A percentile compares a stretch with the other conserved stretches of the same genome.
These are phyloP conservation scores for Pammene aurita DNA, from an alignment of 2,888 invertebrate species.

Conservation along the genomic window DNA sequence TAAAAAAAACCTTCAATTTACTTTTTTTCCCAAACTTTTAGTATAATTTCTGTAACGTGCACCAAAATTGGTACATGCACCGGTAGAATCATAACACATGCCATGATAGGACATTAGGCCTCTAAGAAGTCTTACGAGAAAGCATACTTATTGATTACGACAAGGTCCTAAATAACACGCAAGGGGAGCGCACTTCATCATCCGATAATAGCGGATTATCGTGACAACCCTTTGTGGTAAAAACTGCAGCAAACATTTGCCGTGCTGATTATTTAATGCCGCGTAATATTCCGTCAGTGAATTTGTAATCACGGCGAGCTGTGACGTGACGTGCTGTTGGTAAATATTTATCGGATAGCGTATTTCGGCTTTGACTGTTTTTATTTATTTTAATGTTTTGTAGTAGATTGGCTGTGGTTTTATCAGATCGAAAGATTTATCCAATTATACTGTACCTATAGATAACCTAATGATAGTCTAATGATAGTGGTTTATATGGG, in stretches of 20 bases:
- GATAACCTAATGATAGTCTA: too few species aligned
- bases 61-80: too few species aligned
- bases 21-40: too few species aligned
- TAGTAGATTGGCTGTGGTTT: neutral
- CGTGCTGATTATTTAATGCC: constrained; percentile 65
- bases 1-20: too few species aligned
- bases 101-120: too few species aligned
- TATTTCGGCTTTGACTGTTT: constrained; percentile 15
- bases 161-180: constrained; percentile 4
- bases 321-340: constrained; percentile 24
- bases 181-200: constrained; percentile 62
- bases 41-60: too few species aligned
- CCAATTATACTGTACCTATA: too few species aligned
- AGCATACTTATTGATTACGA: neutral
- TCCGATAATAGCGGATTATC: constrained; percentile 79
- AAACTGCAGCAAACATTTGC: constrained; percentile 74
- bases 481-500: too few species aligned
- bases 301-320: constrained; percentile 51
- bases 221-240: constrained; percentile 79
- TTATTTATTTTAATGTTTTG: neutral
- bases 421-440: neutral
- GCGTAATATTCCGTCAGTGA: constrained; percentile 60
- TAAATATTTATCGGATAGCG: constrained; percentile 30
- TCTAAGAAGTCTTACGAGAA: too few species aligned
- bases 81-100: too few species aligned